These are phyloP conservation scores for Micrastur ruficollis DNA, from an alignment of 2,797 vertebrate species.

Conservation along the genomic window DNA sequence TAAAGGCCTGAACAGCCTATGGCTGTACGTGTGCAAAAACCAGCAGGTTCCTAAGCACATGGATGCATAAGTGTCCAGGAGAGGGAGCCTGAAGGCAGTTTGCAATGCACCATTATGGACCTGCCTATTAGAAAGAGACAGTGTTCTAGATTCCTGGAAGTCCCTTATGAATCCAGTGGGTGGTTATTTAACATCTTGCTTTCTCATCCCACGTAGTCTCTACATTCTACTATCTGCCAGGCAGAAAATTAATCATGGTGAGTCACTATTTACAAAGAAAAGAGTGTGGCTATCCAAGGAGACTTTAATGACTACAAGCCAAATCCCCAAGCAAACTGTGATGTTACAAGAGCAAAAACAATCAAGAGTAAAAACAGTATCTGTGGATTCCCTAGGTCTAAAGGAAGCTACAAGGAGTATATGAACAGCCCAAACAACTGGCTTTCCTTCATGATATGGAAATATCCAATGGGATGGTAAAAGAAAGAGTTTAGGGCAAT, in stretches of 20 bases:
- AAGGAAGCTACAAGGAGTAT: background rate
- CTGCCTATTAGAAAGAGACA: background rate
- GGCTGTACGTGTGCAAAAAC: background rate
- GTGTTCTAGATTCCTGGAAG: background rate
- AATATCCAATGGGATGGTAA: background rate
- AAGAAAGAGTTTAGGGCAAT: background rate
- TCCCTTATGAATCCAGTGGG: background rate
- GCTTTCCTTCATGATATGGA: background rate
- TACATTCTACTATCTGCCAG: background rate
- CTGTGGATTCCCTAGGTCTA: background rate
- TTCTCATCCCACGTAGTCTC: background rate
- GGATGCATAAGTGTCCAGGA: background rate
- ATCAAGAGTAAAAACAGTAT: background rate
- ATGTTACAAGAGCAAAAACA: background rate
- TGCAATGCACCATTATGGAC: background rate
- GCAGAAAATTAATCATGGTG: background rate
- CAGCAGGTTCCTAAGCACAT: background rate
- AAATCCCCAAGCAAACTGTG: background rate
- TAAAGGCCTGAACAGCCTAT: background rate
- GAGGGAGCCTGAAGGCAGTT: background rate
- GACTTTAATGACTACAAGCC: background rate
- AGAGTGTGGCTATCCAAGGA: background rate
- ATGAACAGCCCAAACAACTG: background rate
- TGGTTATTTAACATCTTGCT: background rate
- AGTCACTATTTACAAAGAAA: constrained; percentile 13